Base-by-base conservation (phyloP, 2,888 invertebrate genomes). In the Drosophila yooni region DNA sequence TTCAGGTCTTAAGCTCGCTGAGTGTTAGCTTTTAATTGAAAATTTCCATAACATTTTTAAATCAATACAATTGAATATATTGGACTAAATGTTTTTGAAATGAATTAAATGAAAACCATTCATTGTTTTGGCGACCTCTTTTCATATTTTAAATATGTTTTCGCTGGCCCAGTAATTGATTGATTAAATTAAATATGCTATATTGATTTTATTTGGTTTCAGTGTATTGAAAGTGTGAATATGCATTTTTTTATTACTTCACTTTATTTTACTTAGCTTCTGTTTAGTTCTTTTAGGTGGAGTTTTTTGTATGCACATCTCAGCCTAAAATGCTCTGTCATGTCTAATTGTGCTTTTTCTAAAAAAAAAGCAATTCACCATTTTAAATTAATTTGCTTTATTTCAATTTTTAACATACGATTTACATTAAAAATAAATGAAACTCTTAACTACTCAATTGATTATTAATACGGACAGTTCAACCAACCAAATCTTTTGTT, bases 401-500 rank as follows among this genome's bases (percentile, higher is more conserved):
- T n/a, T 11, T 8, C 25, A 7, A 1, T 11, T 18, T 34, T 34
- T 33, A 13, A 18, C 13, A 34, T 13, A 13, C 7, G 2, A 27
- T 48, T n/a, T 29, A 6, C 36, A 36, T 10, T 4, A 29, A 21
- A 21, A 29, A 29, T 36, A 18, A 36, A 36, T 15, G 11, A 27
- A 52, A 11, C 2, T 6, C 1, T n/a, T n/a, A 51, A 29, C 15
- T 21, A 36, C 10, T 7, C 3, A 1, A 36, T 11, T 21, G 36
- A 29, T 10, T 2, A 31, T 60, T 31, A 36, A 31, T 36, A 21
- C 29, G 29, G 18, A 11, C 46, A 48, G n/a, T 36, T 43, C 15
- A 38, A 29, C 33, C 53, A 40, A 53, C 27, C 33, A n/a, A 59
- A 62, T 21, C 31, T 13, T 33, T 18, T 18, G 21, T 43, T 33